Evolutionary conservation across 2,888 invertebrate genomes (phyloP), one percentile per base, ranked within the genome.

Genomic region (Muscina levida): DNA sequence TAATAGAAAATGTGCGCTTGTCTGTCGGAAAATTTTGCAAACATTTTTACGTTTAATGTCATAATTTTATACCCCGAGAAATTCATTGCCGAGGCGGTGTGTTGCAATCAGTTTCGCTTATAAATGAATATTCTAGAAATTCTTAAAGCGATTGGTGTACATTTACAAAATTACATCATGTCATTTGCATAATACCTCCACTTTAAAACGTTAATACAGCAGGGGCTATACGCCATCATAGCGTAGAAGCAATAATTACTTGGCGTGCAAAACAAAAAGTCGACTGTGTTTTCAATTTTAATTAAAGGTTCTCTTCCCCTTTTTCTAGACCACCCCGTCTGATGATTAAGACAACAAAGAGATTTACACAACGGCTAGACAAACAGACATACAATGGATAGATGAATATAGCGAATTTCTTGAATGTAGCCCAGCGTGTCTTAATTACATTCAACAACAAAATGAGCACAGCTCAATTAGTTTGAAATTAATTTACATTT

Each of bases 291-390:
- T 78, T 39, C 26, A 73, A 71, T 84, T 87, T 87, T 87, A 87
- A 88, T 87, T 87, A 85, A 88, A 84, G 82, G 66, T 70, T 80
- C 53, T 26, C 15, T 42, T 31, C 15, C 37, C 22, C 24, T 72
- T 70, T 53, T n/a, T 15, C 42, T 39, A n/a, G n/a, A 31, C 31
- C 51, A 65, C 53, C 81, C 19, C 22, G 26, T 11, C 2, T 44
- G n/a, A 70, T 65, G 46, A 48, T 39, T 15, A 31, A 31, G 31
- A n/a, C 31, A 31, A 31, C 31, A 31, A 31, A 31, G 4, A 31
- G 31, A 31, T 31, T 3, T 5, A 53, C 11, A 48, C 15, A 62
- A 46, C 17, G 37, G 46, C 37, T 42, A 46, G 42, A 62, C 37
- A 39, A 15, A 59, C 15, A 39, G 37, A 17, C 59, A 10, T 19